Evolutionary conservation across 2,888 invertebrate genomes (phyloP), one percentile per base, ranked within the genome.

Genomic region (Drosophila koepferae): DNA sequence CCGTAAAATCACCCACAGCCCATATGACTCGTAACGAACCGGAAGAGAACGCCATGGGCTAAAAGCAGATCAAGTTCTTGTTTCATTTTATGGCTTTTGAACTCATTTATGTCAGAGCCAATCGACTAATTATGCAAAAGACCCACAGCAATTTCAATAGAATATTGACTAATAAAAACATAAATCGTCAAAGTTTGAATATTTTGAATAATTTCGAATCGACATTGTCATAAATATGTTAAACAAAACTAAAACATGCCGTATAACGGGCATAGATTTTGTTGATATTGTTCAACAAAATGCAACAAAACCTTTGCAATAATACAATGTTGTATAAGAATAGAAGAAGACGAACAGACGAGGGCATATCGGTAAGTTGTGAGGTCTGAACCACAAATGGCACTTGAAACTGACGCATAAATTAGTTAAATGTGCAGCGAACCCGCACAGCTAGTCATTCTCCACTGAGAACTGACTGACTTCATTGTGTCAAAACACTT

Each of bases 401-500:
- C 86, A 86, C 90, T 86, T 77, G 89, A 89, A 78, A 73, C 66
- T 76, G 82, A 60, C 74, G 90, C 90, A 86, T 86, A 86, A 88
- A 86, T 86, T 86, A 86, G 75, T 74, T 81, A 64, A 90, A 82
- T 86, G 75, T 72, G 66, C 48, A 53, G 63, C 59, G 66, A 70
- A 74, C 73, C 82, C 66, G 79, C 75, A 81, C 81, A 54, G 61
- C 61, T 63, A 38, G 10, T 16, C 41, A 44, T 31, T 65, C 51
- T 23, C 43, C 28, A 18, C 55, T 62, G 70, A 72, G 61, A 53
- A 72, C 86, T 70, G 81, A 72, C 83, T 81, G 86, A 88, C 80
- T 86, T 81, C 86, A 86, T 86, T 86, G 86, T 86, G 86, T 88
- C 90, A 88, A 86, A 90, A 84, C 83, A 88, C 84, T 86, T 77